Evolutionary conservation across 2,797 vertebrate species (phyloP).

Genomic region (Girardinus metallicus): DNA sequence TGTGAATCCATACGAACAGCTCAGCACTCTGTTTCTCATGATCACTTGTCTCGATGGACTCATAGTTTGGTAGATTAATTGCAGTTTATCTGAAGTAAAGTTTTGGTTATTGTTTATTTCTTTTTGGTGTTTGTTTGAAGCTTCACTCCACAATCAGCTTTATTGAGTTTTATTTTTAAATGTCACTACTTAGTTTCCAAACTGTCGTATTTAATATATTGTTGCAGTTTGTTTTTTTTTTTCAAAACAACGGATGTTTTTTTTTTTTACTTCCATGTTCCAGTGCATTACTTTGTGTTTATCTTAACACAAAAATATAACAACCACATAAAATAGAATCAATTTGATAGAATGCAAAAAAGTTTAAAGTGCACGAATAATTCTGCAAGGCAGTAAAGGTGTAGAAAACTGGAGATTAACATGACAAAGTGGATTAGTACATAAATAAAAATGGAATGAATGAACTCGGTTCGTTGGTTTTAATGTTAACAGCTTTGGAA

Average conservation of each 20-base stretch:
- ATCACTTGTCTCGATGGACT: not conserved
- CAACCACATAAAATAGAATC: not conserved
- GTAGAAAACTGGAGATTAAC: not conserved
- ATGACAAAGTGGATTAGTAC: not conserved
- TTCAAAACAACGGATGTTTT: not conserved
- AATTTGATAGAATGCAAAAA: not conserved
- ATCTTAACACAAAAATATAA: not conserved
- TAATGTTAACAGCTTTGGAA: not conserved
- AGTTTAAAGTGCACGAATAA: too few relatives aligned
- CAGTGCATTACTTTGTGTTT: not conserved
- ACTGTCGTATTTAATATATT: not conserved
- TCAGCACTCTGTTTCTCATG: not conserved
- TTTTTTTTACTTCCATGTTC: not conserved
- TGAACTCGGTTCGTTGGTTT: not conserved
- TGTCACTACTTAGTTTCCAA: not conserved
- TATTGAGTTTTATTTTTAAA: not conserved
- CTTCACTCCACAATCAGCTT: not conserved
- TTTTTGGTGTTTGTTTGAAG: not conserved
- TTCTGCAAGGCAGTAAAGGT: not conserved
- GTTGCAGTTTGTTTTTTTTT: not conserved
- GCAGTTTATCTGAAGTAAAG: not conserved
- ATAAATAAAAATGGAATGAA: not conserved
- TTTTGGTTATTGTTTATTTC: not conserved
- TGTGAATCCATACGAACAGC: not conserved
- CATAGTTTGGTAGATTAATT: not conserved